Percentiles rank a stretch among this genome's conserved stretches.
phyloP scores from a whole-genome alignment of 2,113 vertebrate species.

The Gobio gobio region DNA sequence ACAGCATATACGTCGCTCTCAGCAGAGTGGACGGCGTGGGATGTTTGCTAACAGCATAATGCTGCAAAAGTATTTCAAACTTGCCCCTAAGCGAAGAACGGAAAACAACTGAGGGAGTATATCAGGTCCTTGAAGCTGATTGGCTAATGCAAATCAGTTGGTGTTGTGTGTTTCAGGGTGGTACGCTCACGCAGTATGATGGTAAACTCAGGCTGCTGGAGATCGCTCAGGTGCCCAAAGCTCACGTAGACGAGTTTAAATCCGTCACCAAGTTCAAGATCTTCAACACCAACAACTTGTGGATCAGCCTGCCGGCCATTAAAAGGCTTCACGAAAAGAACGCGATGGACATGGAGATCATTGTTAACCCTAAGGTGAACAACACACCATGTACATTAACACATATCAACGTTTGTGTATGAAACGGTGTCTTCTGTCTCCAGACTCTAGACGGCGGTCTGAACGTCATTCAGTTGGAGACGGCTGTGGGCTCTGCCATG shows the following conservation, averaged over 20 bases:
- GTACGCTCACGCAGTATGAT: conserved; percentile 92
- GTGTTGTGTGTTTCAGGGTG: conserved; percentile 78
- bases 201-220: conserved; percentile 93
- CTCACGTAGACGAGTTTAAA: conserved; percentile 97
- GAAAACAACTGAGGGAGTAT: neutral
- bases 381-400: neutral
- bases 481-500: conserved; percentile 94
- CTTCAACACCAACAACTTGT: conserved; percentile 98
- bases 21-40: too few species aligned
- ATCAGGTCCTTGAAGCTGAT: neutral
- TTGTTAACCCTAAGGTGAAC: conserved; percentile 93
- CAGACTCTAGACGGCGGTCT: conserved; percentile 94
- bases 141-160: neutral
- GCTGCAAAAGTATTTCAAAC: too few species aligned
- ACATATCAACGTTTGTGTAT: neutral
- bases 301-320: conserved; percentile 93
- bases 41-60: too few species aligned
- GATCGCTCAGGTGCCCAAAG: conserved; percentile 96
- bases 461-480: conserved; percentile 97
- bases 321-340: conserved; percentile 90
- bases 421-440: conserved; percentile 27
- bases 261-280: conserved; percentile 99
- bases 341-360: conserved; percentile 94
- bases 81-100: neutral
- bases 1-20: too few species aligned